Conservation (phyloP, 2,797 vertebrate genomes). For the Sebastolobus alascanus region DNA sequence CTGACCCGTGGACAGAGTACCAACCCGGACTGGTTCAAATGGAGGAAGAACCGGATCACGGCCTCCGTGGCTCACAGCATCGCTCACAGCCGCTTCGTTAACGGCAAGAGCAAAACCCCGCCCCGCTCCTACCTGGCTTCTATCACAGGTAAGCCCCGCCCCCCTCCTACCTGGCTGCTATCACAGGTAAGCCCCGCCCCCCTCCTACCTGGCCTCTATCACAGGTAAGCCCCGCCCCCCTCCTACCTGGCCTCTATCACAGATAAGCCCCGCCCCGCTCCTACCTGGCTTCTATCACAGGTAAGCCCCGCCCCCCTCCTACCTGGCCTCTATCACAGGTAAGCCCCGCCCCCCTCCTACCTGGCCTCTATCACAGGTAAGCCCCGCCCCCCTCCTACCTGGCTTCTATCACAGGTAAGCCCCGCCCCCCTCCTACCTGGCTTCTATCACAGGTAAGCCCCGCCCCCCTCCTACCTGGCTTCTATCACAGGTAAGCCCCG, state of each 20-base stretch:
- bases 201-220: no score
- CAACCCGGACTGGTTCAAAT: conserved; percentile 85
- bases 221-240: no score
- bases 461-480: no score
- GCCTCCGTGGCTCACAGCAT: conserved; percentile 85
- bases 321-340: conserved; percentile 71
- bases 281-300: no score
- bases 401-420: no score
- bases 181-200: no score
- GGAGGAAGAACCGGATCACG: conserved; percentile 87
- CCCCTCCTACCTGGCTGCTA: neutral
- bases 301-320: no score
- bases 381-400: no score
- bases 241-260: conserved; percentile 59
- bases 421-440: no score
- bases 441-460: no score
- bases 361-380: no score
- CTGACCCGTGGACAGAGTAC: conserved; percentile 85
- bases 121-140: conserved; percentile 84
- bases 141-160: conserved; percentile 70
- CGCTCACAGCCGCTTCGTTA: conserved; percentile 80
- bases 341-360: neutral
- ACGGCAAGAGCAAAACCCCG: conserved; percentile 71
- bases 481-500: no score
- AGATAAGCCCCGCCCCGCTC: conserved; percentile 51